Base-by-base conservation (phyloP, 2,797 vertebrate species). In the Gadopsis bispinosus region DNA sequence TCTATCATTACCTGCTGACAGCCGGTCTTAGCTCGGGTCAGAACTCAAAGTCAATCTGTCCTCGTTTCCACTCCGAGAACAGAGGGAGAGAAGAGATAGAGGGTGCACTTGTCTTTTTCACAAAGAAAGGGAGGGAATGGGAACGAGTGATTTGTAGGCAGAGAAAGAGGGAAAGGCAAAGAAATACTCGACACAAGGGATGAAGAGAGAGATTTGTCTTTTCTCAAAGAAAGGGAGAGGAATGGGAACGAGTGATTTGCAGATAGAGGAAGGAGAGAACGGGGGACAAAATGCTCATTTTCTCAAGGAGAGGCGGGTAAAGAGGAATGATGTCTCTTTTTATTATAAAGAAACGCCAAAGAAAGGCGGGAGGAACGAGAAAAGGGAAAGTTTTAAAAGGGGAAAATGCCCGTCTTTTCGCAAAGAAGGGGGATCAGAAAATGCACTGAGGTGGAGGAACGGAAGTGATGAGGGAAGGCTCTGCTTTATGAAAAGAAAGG, bases 1-100 rank as follows among this genome's bases (percentile, higher is more conserved):
- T 87, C 83, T 48, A 90, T 91, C 87, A 89, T 90, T 89, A 90
- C 87, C 88, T 80, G 87, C 89, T 86, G 90, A 91, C 89, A 91
- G 88, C 75, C 45, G 80, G 90, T 81, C 84, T 88, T 82, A 90
- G 76, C 89, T 73, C 59, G 54, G 88, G 88, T 89, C 88, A 81
- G 76, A 88, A 75, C 85, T 87, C 89, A 89, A 87, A 91, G 90
- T 91, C 87, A 83, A 87, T 83, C 87, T 84, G 83, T 87, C 86
- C 88, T 87, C 73, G 61, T 83, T 88, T 87, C 80, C 82, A 85
- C 85, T 61, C 17, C 5, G 26, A 80, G 64, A 82, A 78, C 73
- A 77, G 73, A 80, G 58, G 50, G 75, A 62, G 11, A 50, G 50
- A 75, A 72, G 35, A 71, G 72, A 74, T 1, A 31, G 66, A 75